Conservation (phyloP, 2,113 vertebrate genomes). For the Eurypyga helias region DNA sequence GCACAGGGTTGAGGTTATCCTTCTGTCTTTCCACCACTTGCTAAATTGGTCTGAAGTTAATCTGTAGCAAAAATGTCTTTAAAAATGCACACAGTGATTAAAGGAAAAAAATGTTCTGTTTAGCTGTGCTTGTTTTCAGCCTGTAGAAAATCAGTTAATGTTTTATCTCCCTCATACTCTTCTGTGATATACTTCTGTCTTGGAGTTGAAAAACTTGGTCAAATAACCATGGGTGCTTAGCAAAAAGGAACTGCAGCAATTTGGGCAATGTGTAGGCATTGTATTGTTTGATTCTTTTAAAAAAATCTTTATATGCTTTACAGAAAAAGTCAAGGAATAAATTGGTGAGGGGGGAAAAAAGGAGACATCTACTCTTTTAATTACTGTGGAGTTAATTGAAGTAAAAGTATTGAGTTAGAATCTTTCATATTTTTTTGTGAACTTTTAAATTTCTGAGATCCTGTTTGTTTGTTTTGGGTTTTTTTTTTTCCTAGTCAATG, state of each 20-base stretch:
- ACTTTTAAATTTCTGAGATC: too few species aligned
- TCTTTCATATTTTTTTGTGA: background rate
- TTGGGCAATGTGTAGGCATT: background rate
- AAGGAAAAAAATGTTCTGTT: background rate
- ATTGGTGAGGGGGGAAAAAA: background rate
- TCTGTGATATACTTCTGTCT: background rate
- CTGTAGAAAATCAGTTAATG: background rate
- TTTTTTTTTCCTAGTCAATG: slow-evolving; percentile 88
- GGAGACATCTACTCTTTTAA: background rate
- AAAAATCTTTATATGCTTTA: background rate
- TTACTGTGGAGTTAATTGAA: background rate
- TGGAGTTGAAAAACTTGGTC: background rate
- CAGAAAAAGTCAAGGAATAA: background rate
- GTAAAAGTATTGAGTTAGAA: background rate
- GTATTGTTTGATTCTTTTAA: background rate
- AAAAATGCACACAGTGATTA: background rate
- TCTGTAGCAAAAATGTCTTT: background rate
- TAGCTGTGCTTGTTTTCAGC: background rate
- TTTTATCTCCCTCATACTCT: background rate
- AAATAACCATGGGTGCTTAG: background rate
- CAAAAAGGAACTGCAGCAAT: background rate
- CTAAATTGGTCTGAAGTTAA: background rate
- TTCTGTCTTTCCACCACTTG: background rate
- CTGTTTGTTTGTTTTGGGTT: too few species aligned
- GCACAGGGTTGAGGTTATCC: background rate